Evolutionary conservation across 2,888 invertebrate species (phyloP).

Genomic region (Drosophila hamatofila): DNA sequence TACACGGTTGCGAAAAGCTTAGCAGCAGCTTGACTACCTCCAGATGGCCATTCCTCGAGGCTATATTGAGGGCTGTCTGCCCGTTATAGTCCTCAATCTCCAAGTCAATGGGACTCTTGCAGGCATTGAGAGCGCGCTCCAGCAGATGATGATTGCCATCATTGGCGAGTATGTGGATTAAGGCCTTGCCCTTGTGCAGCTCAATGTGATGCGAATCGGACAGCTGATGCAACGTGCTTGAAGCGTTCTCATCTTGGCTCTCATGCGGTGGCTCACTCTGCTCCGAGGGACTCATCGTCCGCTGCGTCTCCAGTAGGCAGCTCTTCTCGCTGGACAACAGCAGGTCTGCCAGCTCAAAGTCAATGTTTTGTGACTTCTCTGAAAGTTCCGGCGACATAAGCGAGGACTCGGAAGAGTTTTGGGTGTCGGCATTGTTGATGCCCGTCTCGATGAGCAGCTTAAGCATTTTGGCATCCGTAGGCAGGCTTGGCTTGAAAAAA

Average conservation of each 20-base stretch:
- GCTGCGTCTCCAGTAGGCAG: conserved; percentile 84
- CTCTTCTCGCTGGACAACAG: conserved; percentile 84
- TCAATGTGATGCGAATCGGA: conserved; percentile 85
- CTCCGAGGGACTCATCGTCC: conserved; percentile 84
- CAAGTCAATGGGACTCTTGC: conserved; percentile 86
- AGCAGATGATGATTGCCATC: conserved; percentile 90
- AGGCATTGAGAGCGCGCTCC: conserved; percentile 88
- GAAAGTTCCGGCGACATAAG: conserved; percentile 85
- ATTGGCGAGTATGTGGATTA: conserved; percentile 91
- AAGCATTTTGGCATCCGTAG: conserved; percentile 90
- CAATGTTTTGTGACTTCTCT: conserved; percentile 85
- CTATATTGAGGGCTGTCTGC: conserved; percentile 94
- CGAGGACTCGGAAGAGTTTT: conserved; percentile 85
- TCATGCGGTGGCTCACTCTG: conserved; percentile 84
- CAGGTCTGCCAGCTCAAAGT: conserved; percentile 85
- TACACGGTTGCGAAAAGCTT: conserved; percentile 82
- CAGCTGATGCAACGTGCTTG: conserved; percentile 84
- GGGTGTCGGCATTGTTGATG: conserved; percentile 86
- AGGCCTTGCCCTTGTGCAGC: conserved; percentile 88
- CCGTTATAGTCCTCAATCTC: conserved; percentile 91
- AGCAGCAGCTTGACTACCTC: conserved; percentile 89
- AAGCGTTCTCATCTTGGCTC: conserved; percentile 84
- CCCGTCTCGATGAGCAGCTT: conserved; percentile 91
- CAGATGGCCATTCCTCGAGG: conserved; percentile 91
- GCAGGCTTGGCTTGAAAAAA: conserved; percentile 87